Base-by-base conservation (phyloP, 35 echinoderm and acorn worm species). In the Antedon bifida region DNA sequence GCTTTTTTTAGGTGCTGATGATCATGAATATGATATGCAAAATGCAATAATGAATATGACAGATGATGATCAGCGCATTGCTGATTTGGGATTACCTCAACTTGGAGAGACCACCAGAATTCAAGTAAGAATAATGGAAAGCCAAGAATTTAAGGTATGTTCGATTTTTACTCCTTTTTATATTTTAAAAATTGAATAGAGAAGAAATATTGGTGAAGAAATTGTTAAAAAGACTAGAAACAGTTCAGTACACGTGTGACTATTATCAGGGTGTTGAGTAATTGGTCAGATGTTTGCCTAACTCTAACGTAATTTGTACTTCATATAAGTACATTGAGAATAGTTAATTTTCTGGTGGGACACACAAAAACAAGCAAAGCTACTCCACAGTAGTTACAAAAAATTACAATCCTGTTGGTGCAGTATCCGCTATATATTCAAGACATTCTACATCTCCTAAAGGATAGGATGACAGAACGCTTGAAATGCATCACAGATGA, bases 101-200 rank as follows among this genome's bases (percentile, higher is more conserved):
- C 36, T 99, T 5, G 95, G 95, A 34, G 95, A 99, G 29, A 88
- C 90, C 0, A 77, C 74, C 1, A 84, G 80, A 35, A 32, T 92
- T 30, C 88, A 99, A 44, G 91, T 99, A 38, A 85, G 81, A 46
- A 88, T 99, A n/a, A 85, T 93, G 85, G 95, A 99, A 83, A 99
- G 95, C 83, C 87, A 88, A 35, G 95, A 99, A 83, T 99, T 99
- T 79, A 99, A 93, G 95, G 95, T 90, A 88, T 45, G 83, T 10
- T 16, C 35, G 14, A 36, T 34, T 32, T 16, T 32, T 16, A 73
- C 9, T 11, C 51, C 30, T 33, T 34, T 30, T 1, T 35, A 1
- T 73, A 1, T 55, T 46, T 85, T 78, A 0, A 8, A 45, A 16
- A 9, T 3, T 3, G 5, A 80, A 36, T 82, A 30, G 13, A 5